Evolutionary conservation across 1,140 invertebrate species (phyloP).

Genomic region (Acromyrmex echinatior): DNA sequence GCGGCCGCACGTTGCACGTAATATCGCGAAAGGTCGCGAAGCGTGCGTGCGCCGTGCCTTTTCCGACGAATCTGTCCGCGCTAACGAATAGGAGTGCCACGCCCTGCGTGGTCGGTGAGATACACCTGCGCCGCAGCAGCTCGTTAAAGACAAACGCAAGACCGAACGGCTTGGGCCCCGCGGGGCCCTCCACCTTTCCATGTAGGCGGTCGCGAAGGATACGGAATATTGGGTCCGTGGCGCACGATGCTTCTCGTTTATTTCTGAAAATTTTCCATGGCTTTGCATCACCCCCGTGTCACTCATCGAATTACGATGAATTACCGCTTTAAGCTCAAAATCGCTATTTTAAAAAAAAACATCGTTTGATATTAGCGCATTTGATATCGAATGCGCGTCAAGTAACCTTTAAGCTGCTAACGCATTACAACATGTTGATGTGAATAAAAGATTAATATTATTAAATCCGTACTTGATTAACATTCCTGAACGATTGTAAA

Average conservation of each 20-base stretch:
- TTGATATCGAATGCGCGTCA: neutral
- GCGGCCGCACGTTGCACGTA: constrained; percentile 33
- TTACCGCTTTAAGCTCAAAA: neutral
- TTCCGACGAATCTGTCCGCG: constrained; percentile 72
- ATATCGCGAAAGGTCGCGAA: constrained; percentile 73
- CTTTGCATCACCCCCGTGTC: neutral
- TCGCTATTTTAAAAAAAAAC: neutral
- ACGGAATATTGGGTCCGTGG: constrained; percentile 48
- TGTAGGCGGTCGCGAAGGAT: constrained; percentile 61
- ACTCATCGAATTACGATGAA: neutral
- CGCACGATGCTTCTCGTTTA: neutral
- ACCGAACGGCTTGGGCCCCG: constrained; percentile 69
- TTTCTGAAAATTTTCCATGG: neutral
- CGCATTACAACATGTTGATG: neutral
- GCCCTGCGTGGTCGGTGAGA: constrained; percentile 71
- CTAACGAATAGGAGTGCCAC: constrained; percentile 83
- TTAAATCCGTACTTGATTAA: constrained; percentile 26
- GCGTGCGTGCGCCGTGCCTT: constrained; percentile 37
- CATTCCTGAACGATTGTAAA: neutral
- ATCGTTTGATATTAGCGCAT: neutral
- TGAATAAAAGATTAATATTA: neutral
- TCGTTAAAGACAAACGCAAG: constrained; percentile 79
- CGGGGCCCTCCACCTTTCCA: constrained; percentile 50
- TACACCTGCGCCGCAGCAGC: constrained; percentile 79
- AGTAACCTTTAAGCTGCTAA: neutral